Evolutionary conservation across 2,113 vertebrate species (phyloP).

Genomic region (Nibea coibor): DNA sequence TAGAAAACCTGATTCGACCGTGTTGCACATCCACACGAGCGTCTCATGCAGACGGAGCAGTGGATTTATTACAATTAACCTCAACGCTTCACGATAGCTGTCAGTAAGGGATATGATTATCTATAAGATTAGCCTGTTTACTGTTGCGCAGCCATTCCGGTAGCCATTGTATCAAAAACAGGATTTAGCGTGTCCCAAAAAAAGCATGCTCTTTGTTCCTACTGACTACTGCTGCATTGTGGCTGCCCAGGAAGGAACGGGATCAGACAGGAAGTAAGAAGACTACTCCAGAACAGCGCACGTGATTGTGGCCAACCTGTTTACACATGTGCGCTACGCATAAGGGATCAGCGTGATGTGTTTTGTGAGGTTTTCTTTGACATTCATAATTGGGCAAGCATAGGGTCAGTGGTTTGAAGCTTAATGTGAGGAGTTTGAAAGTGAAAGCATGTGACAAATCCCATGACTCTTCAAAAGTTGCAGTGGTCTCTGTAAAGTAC

Average conservation of each 20-base stretch:
- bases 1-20: slow-evolving; percentile 78
- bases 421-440: slow-evolving; percentile 65
- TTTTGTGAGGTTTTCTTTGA: slow-evolving; percentile 68
- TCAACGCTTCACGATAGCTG: slow-evolving; percentile 43
- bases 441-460: slow-evolving; percentile 75
- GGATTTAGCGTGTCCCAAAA: slow-evolving; percentile 25
- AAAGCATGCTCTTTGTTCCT: slow-evolving; percentile 12
- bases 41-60: slow-evolving; percentile 49
- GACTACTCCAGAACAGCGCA: slow-evolving; percentile 23
- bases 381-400: slow-evolving; percentile 59
- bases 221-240: slow-evolving; percentile 8
- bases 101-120: slow-evolving; percentile 48
- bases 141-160: slow-evolving; percentile 8
- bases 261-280: slow-evolving; percentile 40
- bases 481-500: slow-evolving; percentile 54
- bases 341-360: slow-evolving; percentile 50
- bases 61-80: slow-evolving; percentile 53
- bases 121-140: slow-evolving; percentile 27
- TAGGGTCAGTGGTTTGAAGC: slow-evolving; percentile 63
- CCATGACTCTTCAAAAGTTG: slow-evolving; percentile 65
- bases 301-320: slow-evolving; percentile 49
- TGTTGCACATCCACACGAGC: slow-evolving; percentile 63
- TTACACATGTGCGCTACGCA: slow-evolving; percentile 45
- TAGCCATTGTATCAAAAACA: slow-evolving; percentile 24
- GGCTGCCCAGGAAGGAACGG: slow-evolving; percentile 36